These are phyloP conservation scores for Pygoscelis antarcticus DNA, from an alignment of 2,113 vertebrate genomes.

Conservation along the genomic window DNA sequence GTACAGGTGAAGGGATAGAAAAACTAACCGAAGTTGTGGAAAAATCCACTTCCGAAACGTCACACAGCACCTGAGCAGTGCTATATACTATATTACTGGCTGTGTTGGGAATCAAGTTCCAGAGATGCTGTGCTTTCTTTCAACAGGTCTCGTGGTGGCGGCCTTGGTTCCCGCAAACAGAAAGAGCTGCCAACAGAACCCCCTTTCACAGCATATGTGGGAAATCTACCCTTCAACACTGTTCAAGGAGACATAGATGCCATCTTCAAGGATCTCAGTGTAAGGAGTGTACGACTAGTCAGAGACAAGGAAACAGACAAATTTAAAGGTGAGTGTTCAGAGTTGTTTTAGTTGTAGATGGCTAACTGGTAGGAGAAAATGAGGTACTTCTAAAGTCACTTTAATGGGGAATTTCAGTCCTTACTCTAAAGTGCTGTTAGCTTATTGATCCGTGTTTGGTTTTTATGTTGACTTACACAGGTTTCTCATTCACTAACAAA, in stretches of 20 bases:
- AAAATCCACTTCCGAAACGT: not conserved
- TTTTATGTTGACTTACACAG: not conserved
- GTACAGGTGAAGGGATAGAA: not conserved
- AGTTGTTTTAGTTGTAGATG: not conserved
- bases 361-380: not conserved
- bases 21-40: not conserved
- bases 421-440: not conserved
- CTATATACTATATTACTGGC: accelerated
- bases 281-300: slow-evolving; percentile 94
- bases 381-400: not conserved
- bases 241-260: slow-evolving; percentile 97
- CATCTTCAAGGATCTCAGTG: slow-evolving; percentile 95
- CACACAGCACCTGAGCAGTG: not conserved
- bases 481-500: not conserved
- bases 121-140: not conserved
- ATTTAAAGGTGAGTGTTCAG: slow-evolving; percentile 90
- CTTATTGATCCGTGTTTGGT: not conserved
- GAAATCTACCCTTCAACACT: slow-evolving; percentile 95
- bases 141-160: slow-evolving; percentile 84
- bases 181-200: slow-evolving; percentile 96
- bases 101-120: not conserved
- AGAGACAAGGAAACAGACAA: slow-evolving; percentile 99
- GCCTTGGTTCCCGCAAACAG: slow-evolving; percentile 87
- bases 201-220: slow-evolving; percentile 96
- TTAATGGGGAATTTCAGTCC: not conserved